phyloP scores from a whole-genome alignment of 2,113 vertebrate genomes.

The Podiceps cristatus region DNA sequence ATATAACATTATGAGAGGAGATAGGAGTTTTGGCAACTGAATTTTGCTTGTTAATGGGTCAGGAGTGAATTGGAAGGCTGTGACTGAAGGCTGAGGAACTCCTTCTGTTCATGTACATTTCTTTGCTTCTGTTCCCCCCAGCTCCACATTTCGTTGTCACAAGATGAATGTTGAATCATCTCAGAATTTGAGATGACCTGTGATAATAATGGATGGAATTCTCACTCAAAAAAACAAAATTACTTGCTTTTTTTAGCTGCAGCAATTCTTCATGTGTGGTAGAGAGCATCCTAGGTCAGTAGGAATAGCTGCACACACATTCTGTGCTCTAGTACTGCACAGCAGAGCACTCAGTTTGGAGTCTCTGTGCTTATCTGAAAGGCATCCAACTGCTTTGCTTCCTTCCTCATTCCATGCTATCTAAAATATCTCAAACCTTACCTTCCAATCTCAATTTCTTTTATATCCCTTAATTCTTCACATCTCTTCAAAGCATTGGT shows the following conservation, averaged over 20 bases:
- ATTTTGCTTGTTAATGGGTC: neutral
- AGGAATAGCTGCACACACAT: neutral
- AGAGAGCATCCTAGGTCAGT: neutral
- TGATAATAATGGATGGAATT: neutral
- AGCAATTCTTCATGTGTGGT: neutral
- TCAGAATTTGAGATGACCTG: neutral
- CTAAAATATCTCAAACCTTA: neutral
- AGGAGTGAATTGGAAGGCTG: neutral
- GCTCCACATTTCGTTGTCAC: neutral
- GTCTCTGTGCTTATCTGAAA: neutral
- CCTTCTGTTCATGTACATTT: neutral
- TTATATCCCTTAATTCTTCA: neutral
- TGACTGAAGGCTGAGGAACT: neutral
- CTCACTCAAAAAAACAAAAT: neutral
- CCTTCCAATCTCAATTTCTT: neutral
- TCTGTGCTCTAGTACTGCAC: neutral
- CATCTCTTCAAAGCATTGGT: neutral
- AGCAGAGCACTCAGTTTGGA: neutral
- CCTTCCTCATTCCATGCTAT: neutral
- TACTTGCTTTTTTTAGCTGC: neutral
- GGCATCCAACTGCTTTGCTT: neutral
- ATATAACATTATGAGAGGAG: neutral
- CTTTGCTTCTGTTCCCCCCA: neutral
- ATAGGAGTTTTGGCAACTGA: neutral
- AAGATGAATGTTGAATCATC: neutral